Percentiles rank a stretch among this genome's conserved stretches.
Conservation (phyloP, 2,888 invertebrate genomes). For the Atethmia centrago region DNA sequence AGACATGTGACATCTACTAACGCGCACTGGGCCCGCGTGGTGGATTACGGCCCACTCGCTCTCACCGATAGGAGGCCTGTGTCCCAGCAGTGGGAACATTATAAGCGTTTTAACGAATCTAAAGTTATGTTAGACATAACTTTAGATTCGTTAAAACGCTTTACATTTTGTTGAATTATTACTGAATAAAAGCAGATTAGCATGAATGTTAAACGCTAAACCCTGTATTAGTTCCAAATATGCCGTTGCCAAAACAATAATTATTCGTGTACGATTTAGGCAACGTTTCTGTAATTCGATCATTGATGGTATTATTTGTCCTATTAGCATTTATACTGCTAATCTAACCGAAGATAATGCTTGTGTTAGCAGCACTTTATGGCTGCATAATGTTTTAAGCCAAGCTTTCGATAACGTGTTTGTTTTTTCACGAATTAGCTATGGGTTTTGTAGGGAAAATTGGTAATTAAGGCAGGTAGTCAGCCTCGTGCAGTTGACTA, state of each 20-base stretch:
- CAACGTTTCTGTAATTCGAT: constrained; percentile 37
- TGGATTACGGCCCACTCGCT: too few species aligned
- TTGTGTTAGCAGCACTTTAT: constrained; percentile 9
- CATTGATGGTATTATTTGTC: constrained; percentile 42
- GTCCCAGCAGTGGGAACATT: too few species aligned
- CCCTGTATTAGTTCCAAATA: constrained; percentile 51
- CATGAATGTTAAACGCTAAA: constrained; percentile 38
- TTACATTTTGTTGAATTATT: constrained; percentile 17
- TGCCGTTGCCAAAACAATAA: constrained; percentile 41
- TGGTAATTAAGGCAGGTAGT: background rate
- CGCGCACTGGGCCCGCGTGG: too few species aligned
- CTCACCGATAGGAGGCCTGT: too few species aligned
- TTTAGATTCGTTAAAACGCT: constrained; percentile 18
- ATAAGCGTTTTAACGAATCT: too few species aligned
- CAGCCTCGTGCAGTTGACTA: background rate
- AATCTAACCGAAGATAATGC: constrained; percentile 41
- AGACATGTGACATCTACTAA: too few species aligned
- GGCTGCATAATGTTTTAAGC: background rate
- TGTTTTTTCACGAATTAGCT: background rate
- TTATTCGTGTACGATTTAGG: constrained; percentile 33
- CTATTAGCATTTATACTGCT: constrained; percentile 41
- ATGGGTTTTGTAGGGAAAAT: background rate
- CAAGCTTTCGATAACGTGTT: background rate
- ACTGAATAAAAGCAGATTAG: constrained; percentile 47
- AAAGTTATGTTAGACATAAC: background rate